Percentiles rank a stretch among this genome's conserved stretches.
phyloP scores from a whole-genome alignment of 2,888 invertebrate species.

The Rhagonycha lutea region DNA sequence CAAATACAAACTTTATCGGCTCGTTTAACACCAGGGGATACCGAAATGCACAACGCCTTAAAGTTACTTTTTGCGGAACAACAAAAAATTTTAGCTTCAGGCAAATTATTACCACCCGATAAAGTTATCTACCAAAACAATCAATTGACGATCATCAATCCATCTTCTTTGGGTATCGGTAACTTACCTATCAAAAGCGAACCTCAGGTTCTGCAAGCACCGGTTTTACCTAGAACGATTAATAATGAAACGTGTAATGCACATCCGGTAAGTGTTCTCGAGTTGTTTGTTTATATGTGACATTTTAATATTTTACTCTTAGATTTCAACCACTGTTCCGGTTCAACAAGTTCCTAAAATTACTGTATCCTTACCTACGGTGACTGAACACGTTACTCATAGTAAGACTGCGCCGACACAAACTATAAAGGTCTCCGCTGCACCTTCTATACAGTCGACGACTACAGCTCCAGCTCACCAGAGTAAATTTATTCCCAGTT shows the following conservation, averaged over 20 bases:
- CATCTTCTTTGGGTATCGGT: slow-evolving; percentile 39
- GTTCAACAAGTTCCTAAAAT: slow-evolving; percentile 15
- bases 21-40: slow-evolving; percentile 55
- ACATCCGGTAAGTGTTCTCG: slow-evolving; percentile 23
- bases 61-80: slow-evolving; percentile 66
- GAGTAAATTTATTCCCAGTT: slow-evolving; percentile 44
- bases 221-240: slow-evolving; percentile 31
- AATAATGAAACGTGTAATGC: slow-evolving; percentile 25
- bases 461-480: slow-evolving; percentile 34
- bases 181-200: slow-evolving; percentile 12
- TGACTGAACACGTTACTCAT: slow-evolving; percentile 6
- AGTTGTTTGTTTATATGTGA: not conserved
- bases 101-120: slow-evolving; percentile 67
- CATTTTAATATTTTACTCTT: not conserved
- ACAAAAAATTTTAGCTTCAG: slow-evolving; percentile 71
- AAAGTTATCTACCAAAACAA: slow-evolving; percentile 58
- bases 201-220: slow-evolving; percentile 27
- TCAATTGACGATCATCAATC: slow-evolving; percentile 55
- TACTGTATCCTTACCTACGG: slow-evolving; percentile 8
- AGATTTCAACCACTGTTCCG: slow-evolving; percentile 19
- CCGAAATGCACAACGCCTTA: slow-evolving; percentile 49
- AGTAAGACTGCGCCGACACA: slow-evolving; percentile 1
- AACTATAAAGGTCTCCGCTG: not conserved
- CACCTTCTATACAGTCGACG: not conserved
- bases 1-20: slow-evolving; percentile 70